Base-by-base conservation (phyloP, 2,797 vertebrate species). In the Ara ararauna region DNA sequence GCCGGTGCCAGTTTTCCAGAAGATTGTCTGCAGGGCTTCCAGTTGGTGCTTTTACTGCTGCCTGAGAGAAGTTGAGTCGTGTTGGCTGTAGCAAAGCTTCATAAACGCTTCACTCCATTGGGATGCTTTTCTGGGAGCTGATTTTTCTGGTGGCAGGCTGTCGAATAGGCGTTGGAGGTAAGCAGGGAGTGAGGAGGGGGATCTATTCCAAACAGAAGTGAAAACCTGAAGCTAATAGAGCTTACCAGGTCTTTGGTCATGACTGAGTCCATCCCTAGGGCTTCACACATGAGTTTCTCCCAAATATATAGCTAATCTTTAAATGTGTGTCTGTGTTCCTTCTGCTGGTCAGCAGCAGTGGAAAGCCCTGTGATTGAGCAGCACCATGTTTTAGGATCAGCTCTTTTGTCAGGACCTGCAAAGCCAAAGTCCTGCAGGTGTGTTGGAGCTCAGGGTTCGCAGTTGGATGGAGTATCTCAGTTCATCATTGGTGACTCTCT, bases 351-450 rank as follows among this genome's bases (percentile, higher is more conserved):
- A 1, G 32, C 22, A 10, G 71, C 67, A 13, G 13, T 38, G 23
- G 29, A 56, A 11, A 2, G 5, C 16, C 8, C 32, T 22, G 26
- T 26, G 44, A 78, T 78, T 71, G 67, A 68, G 9, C 48, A 44
- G 34, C 34, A 5, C 6, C 1, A 10, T 68, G 53, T 4, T 87
- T 71, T 48, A 70, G 61, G 79, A 48, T 45, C 4, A 1, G 30
- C 9, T 60, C 44, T 77, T 50, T 14, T 11, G 27, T 56, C 24
- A 32, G 34, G 21, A 47, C 19, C 22, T 38, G 13, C 58, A 54
- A 18, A 90, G 40, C 48, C 36, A 9, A 0, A 0, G 0, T 29
- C 56, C 16, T 64, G 60, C 34, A 36, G 62, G 14, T 38, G 2
- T 26, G 13, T 23, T 47, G 51, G 68, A 75, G 90, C 90, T 83